Conservation (phyloP, 2,888 invertebrate genomes). For the Augochlorella aurata region DNA sequence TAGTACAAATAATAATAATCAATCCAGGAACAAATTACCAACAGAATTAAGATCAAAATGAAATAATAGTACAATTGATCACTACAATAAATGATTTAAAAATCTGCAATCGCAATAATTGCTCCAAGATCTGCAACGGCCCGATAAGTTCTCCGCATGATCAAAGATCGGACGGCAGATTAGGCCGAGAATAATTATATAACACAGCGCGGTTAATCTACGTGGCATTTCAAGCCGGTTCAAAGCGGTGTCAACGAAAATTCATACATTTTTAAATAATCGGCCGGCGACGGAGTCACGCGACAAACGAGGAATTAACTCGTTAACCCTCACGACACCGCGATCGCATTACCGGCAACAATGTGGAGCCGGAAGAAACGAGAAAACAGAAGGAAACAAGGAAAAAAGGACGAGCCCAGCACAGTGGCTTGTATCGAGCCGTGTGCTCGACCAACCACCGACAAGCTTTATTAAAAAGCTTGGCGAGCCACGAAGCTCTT, state of each 20-base stretch:
- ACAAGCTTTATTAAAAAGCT: conserved; percentile 27
- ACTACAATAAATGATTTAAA: neutral
- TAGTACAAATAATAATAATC: no score
- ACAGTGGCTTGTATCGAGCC: conserved; percentile 6
- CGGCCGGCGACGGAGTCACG: conserved; percentile 41
- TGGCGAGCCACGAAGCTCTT: neutral
- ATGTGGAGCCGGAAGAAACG: conserved; percentile 10
- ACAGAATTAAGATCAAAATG: neutral
- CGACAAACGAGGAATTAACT: conserved; percentile 51
- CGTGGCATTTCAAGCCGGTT: conserved; percentile 1
- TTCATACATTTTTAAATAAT: conserved; percentile 54
- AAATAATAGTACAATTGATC: neutral
- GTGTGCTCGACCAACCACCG: neutral
- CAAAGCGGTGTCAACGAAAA: conserved; percentile 18
- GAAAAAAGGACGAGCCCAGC: neutral
- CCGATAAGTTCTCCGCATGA: conserved; percentile 4
- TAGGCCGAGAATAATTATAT: conserved; percentile 29
- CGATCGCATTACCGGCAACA: conserved; percentile 37
- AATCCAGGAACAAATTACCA: no score
- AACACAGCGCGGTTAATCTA: conserved; percentile 34
- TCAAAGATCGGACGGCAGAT: conserved; percentile 24
- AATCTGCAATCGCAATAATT: neutral
- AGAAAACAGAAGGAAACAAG: neutral
- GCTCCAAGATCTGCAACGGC: neutral
- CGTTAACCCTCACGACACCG: conserved; percentile 53